phyloP scores from a whole-genome alignment of 2,888 invertebrate genomes.

The Drosophila barbarae region DNA sequence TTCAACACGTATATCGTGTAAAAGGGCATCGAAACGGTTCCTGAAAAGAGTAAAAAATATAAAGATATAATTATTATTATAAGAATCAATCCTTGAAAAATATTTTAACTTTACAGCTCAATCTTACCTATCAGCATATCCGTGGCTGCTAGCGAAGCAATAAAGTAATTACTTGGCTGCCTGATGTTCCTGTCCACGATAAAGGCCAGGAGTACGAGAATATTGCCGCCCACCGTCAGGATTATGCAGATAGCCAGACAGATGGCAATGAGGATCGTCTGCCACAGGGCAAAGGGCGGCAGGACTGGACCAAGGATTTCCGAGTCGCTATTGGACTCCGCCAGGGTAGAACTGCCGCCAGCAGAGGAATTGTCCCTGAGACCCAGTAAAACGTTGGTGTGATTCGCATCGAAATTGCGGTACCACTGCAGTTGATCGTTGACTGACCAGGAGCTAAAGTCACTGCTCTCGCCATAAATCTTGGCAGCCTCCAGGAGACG shows the following conservation, averaged over 20 bases:
- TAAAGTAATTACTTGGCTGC: conserved; percentile 99
- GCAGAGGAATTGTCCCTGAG: conserved; percentile 53
- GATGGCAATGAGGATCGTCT: conserved; percentile 92
- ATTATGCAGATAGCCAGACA: conserved; percentile 93
- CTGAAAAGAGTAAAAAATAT: conserved; percentile 78
- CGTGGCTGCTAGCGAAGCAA: conserved; percentile 97
- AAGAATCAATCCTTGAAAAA: not conserved
- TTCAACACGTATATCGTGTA: conserved; percentile 98
- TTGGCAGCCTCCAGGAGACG: conserved; percentile 81
- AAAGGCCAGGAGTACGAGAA: conserved; percentile 96
- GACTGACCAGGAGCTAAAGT: conserved; percentile 77
- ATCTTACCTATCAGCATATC: conserved; percentile 93
- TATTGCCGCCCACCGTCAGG: conserved; percentile 96
- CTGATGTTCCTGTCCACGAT: conserved; percentile 95
- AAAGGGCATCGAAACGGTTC: conserved; percentile 98
- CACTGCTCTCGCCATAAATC: conserved; percentile 79
- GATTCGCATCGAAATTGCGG: conserved; percentile 71
- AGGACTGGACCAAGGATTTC: conserved; percentile 82
- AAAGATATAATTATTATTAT: not conserved
- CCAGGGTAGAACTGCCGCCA: conserved; percentile 30
- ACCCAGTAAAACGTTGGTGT: conserved; percentile 53
- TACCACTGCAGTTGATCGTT: conserved; percentile 72
- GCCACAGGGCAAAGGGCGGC: conserved; percentile 94
- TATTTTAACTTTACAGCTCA: not conserved
- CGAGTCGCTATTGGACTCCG: conserved; percentile 39